Conservation (phyloP, 2,888 invertebrate species). For the Danaus chrysippus region DNA sequence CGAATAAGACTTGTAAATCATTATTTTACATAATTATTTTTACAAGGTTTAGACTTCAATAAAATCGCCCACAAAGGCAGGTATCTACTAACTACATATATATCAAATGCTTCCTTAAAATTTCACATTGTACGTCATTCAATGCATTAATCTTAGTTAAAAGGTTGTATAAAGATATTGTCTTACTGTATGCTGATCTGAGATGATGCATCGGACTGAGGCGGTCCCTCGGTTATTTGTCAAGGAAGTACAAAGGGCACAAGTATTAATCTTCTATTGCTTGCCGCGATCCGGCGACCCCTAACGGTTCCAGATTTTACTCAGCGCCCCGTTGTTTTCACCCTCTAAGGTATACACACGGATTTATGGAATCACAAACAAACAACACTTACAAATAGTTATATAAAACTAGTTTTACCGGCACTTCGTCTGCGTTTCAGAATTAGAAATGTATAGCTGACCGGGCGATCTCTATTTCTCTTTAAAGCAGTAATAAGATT, state of each 20-base stretch:
- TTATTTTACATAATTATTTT: no score
- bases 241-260: conserved; percentile 60
- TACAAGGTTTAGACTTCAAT: no score
- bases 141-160: conserved; percentile 8
- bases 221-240: conserved; percentile 53
- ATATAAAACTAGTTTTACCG: no score
- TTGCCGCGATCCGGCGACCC: conserved; percentile 52
- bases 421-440: no score
- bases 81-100: no score
- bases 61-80: no score
- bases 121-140: no score
- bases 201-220: conserved; percentile 55
- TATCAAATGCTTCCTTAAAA: no score
- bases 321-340: conserved; percentile 43
- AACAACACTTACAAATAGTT: neutral
- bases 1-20: no score
- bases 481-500: no score
- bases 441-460: no score
- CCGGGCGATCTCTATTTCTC: no score
- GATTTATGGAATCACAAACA: conserved; percentile 12
- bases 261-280: conserved; percentile 74
- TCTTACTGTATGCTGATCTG: conserved; percentile 40
- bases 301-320: conserved; percentile 66
- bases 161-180: conserved; percentile 19
- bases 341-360: conserved; percentile 36